Percentiles rank a stretch among this genome's conserved stretches.
Evolutionary conservation across 1,140 invertebrate genomes (phyloP).

Genomic region (Euborellia annulipes): DNA sequence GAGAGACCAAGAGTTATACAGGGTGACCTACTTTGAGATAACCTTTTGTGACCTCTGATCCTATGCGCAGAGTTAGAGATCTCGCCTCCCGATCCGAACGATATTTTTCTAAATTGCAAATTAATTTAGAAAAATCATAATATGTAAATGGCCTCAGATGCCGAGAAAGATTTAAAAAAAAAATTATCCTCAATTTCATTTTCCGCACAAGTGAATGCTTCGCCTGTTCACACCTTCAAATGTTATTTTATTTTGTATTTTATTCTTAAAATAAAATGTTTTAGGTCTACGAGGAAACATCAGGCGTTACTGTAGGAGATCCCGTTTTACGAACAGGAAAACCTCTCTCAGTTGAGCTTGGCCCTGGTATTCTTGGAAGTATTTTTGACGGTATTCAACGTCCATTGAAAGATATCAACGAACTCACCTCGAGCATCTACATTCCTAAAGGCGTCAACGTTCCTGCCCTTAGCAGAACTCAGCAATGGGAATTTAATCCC

Average conservation of each 20-base stretch:
- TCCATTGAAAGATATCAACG: slow-evolving; percentile 90
- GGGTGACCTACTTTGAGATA: too few species aligned
- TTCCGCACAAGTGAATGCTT: background rate
- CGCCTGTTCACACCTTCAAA: background rate
- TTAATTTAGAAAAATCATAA: background rate
- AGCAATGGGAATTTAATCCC: slow-evolving; percentile 88
- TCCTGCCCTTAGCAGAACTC: slow-evolving; percentile 67
- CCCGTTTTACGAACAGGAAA: slow-evolving; percentile 96
- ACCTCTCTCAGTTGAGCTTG: slow-evolving; percentile 93
- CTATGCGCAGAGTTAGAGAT: too few species aligned
- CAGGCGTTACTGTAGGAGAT: slow-evolving; percentile 98
- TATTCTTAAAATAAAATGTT: slow-evolving; percentile 2
- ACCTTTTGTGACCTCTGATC: too few species aligned
- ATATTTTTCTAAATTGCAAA: too few species aligned
- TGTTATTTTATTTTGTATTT: slow-evolving; percentile 3
- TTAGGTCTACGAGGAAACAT: slow-evolving; percentile 97
- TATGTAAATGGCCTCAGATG: too few species aligned
- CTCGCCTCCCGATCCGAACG: too few species aligned
- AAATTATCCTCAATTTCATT: background rate
- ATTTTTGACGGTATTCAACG: slow-evolving; percentile 99
- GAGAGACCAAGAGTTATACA: too few species aligned
- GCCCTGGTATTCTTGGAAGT: slow-evolving; percentile 97
- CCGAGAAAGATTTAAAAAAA: too few species aligned
- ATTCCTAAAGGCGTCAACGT: slow-evolving; percentile 98
- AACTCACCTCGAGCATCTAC: slow-evolving; percentile 90